These are phyloP conservation scores for Achroia grisella DNA, from an alignment of 1,140 invertebrate species.

Conservation along the genomic window DNA sequence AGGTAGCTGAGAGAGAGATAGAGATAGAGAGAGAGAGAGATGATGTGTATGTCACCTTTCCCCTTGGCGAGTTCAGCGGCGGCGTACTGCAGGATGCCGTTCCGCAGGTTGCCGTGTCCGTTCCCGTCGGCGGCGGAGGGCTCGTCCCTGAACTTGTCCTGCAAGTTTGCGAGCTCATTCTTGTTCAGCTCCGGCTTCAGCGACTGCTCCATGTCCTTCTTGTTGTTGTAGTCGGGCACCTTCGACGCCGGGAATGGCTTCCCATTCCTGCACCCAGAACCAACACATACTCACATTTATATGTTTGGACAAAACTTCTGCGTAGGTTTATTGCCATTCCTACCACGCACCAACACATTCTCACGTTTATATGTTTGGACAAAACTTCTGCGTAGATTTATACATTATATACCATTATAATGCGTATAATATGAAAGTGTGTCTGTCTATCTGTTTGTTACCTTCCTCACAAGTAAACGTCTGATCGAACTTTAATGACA, in stretches of 20 bases:
- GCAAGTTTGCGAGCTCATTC: constrained; percentile 55
- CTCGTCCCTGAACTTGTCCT: constrained; percentile 59
- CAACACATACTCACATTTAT: too few relatives aligned
- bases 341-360: too few relatives aligned
- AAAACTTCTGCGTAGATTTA: too few relatives aligned
- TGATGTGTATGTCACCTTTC: constrained; percentile 30
- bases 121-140: constrained; percentile 40
- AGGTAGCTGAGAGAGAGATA: background rate
- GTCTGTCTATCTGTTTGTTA: too few relatives aligned
- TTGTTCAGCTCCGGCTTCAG: constrained; percentile 52
- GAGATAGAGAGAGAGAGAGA: constrained; percentile 5
- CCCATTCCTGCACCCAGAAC: constrained; percentile 73
- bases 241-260: constrained; percentile 76
- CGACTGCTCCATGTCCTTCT: constrained; percentile 56
- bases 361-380: too few relatives aligned
- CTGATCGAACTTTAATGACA: too few relatives aligned
- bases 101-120: constrained; percentile 51
- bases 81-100: constrained; percentile 74
- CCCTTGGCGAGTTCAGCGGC: constrained; percentile 82
- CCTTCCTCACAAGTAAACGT: too few relatives aligned
- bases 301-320: too few relatives aligned
- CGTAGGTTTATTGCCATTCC: too few relatives aligned
- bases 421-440: too few relatives aligned
- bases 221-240: constrained; percentile 78
- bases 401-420: too few relatives aligned